phyloP scores from a whole-genome alignment of 37 sponge, comb jelly and placozoan genomes.

The Aphrocallistes beatrix region DNA sequence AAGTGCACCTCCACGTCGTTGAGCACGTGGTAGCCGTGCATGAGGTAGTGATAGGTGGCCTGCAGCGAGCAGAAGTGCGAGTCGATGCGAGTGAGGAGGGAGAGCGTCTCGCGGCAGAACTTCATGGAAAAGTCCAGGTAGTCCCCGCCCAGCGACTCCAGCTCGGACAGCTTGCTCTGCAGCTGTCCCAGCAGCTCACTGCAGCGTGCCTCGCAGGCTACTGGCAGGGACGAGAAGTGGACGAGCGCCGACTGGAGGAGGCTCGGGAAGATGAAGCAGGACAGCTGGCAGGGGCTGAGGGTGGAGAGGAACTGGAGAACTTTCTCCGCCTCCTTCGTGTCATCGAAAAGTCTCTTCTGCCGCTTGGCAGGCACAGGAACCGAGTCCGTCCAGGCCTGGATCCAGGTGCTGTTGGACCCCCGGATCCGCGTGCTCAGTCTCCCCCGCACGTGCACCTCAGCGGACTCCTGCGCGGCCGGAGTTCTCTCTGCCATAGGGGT shows the following conservation, averaged over 20 bases:
- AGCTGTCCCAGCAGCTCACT: not conserved
- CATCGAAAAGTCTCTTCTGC: conserved; percentile 90
- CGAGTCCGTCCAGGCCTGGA: conserved; percentile 66
- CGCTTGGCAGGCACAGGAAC: conserved; percentile 50
- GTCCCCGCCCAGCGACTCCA: not conserved
- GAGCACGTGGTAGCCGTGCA: not conserved
- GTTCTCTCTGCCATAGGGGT: not conserved
- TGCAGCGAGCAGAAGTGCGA: not conserved
- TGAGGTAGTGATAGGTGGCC: not conserved
- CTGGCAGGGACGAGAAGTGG: conserved; percentile 6
- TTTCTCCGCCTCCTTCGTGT: conserved; percentile 94
- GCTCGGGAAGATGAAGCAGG: not conserved
- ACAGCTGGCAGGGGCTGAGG: not conserved
- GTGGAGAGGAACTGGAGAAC: conserved; percentile 22
- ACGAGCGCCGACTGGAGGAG: not conserved
- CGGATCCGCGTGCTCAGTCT: conserved; percentile 75
- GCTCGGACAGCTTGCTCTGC: not conserved
- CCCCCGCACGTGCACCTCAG: conserved; percentile 48
- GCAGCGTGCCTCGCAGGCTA: not conserved
- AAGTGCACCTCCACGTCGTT: not conserved
- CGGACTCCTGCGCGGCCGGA: not conserved
- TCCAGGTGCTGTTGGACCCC: conserved; percentile 64
- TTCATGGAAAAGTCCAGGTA: not conserved
- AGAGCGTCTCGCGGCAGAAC: not conserved
- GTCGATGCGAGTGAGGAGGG: not conserved